Evolutionary conservation across 2,888 invertebrate species (phyloP).

Genomic region (Tenthredo livida): DNA sequence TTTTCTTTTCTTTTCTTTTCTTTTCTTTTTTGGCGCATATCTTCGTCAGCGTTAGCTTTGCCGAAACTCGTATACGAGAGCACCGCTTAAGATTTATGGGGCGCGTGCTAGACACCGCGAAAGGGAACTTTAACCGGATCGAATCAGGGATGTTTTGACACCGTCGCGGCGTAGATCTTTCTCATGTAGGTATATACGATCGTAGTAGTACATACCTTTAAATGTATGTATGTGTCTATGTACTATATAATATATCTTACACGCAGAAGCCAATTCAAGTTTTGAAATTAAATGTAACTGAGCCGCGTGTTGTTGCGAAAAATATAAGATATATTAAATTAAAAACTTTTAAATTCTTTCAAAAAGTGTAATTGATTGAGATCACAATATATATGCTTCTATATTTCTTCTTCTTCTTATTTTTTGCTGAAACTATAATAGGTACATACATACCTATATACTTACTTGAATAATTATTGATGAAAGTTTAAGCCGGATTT

Average conservation of each 20-base stretch:
- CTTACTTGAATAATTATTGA: background rate
- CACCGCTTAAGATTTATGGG: constrained; percentile 7
- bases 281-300: background rate
- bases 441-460: background rate
- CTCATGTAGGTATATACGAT: background rate
- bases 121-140: constrained; percentile 32
- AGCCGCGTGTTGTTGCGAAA: background rate
- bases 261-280: background rate
- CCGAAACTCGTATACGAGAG: background rate
- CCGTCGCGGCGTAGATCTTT: constrained; percentile 29
- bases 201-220: no score
- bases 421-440: background rate
- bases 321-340: background rate
- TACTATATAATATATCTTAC: background rate
- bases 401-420: background rate
- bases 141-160: constrained; percentile 48
- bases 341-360: background rate
- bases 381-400: background rate
- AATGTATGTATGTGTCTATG: background rate
- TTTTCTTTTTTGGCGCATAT: constrained; percentile 7
- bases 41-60: constrained; percentile 30
- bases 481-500: background rate
- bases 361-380: background rate
- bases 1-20: background rate
- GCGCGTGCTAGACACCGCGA: constrained; percentile 32